phyloP scores from a whole-genome alignment of 2,797 vertebrate genomes.

The Cryptoprocta ferox region DNA sequence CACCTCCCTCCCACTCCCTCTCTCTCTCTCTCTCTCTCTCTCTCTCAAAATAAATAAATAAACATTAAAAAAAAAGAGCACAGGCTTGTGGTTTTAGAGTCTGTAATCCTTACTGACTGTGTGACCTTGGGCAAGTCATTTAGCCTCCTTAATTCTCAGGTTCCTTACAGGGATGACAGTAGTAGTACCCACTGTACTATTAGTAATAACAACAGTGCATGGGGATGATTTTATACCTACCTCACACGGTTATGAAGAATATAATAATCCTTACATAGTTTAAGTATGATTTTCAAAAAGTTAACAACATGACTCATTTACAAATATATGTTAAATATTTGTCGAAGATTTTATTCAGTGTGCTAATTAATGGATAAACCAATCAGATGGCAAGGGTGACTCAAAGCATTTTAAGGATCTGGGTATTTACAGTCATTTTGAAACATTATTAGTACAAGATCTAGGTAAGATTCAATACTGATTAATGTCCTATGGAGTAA shows the following conservation, averaged over 20 bases:
- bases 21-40: too few species aligned
- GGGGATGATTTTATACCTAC: not conserved
- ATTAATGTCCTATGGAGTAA: not conserved
- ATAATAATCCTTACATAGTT: not conserved
- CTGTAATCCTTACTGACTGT: not conserved
- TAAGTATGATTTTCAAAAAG: not conserved
- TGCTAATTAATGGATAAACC: not conserved
- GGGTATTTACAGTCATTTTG: not conserved
- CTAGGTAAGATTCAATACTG: not conserved
- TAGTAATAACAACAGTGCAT: not conserved
- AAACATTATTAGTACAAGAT: not conserved
- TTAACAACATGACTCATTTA: not conserved
- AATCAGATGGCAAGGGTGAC: not conserved
- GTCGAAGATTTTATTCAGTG: not conserved
- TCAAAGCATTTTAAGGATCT: not conserved
- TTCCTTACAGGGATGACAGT: not conserved
- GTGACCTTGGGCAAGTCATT: not conserved
- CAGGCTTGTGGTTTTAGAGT: not conserved
- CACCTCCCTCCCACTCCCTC: too few species aligned
- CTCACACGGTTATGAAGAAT: not conserved
- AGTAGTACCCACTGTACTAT: not conserved
- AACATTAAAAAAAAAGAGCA: too few species aligned
- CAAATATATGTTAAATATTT: not conserved
- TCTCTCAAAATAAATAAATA: too few species aligned
- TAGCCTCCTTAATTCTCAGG: not conserved